Conservation (phyloP, 2,797 vertebrate genomes). For the Chaetodon trifasciatus region DNA sequence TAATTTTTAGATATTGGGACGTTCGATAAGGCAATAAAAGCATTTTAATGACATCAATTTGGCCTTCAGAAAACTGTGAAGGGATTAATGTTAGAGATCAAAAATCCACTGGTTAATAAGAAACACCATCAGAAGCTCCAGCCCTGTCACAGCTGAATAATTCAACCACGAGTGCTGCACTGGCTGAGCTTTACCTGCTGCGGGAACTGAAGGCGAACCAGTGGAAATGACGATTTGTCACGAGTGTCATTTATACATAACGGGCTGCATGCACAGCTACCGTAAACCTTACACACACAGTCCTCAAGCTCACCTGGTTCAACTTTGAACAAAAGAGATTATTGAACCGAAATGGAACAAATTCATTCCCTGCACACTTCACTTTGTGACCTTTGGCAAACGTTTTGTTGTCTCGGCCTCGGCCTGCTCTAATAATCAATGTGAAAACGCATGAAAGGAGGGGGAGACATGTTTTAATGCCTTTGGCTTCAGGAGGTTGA, state of each 20-base stretch:
- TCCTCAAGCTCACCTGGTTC: conserved; percentile 1
- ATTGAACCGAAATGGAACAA: conserved; percentile 20
- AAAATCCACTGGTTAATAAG: neutral
- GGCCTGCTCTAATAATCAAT: conserved; percentile 34
- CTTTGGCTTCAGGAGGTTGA: conserved; percentile 11
- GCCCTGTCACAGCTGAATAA: neutral
- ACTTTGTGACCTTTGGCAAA: conserved; percentile 37
- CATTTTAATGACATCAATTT: neutral
- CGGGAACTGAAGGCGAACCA: neutral
- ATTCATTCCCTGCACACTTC: conserved; percentile 30
- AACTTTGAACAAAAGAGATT: neutral
- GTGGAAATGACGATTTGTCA: neutral
- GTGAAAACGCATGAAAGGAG: conserved; percentile 12
- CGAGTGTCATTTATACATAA: neutral
- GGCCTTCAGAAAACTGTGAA: neutral
- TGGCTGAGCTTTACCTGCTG: neutral
- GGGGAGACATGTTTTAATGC: neutral
- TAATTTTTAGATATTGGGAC: neutral
- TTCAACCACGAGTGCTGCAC: neutral
- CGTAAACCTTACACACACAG: neutral
- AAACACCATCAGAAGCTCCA: neutral
- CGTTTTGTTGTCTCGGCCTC: conserved; percentile 37
- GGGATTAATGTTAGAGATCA: neutral
- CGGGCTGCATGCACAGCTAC: neutral
- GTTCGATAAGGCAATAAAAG: neutral